phyloP scores from a whole-genome alignment of 2,888 invertebrate species.

The Eumerus sabulonum region DNA sequence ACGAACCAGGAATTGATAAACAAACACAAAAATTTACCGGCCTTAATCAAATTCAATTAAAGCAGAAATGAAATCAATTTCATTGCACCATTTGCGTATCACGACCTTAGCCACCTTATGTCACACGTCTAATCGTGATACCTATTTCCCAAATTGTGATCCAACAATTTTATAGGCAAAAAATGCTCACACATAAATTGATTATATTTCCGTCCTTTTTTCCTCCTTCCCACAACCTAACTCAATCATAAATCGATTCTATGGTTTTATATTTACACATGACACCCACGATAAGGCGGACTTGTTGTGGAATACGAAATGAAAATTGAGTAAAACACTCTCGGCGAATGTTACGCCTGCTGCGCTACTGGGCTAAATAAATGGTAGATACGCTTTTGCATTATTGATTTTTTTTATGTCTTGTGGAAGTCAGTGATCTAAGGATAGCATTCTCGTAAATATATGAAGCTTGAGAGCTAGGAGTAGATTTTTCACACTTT shows the following conservation, averaged over 20 bases:
- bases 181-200: slow-evolving; percentile 39
- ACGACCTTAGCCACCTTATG: too few species aligned
- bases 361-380: slow-evolving; percentile 50
- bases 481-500: too few species aligned
- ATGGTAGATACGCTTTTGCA: slow-evolving; percentile 25
- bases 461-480: neutral
- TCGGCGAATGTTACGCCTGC: slow-evolving; percentile 45
- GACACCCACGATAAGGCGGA: slow-evolving; percentile 16
- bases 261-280: slow-evolving; percentile 29
- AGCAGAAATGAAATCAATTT: too few species aligned
- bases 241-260: slow-evolving; percentile 40
- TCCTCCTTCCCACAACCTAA: slow-evolving; percentile 14
- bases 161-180: slow-evolving; percentile 28
- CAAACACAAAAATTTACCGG: too few species aligned
- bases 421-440: neutral
- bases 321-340: slow-evolving; percentile 54
- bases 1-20: too few species aligned
- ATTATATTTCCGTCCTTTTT: slow-evolving; percentile 32
- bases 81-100: too few species aligned
- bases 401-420: slow-evolving; percentile 43
- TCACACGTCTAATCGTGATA: slow-evolving; percentile 15
- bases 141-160: slow-evolving; percentile 45
- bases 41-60: too few species aligned
- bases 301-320: neutral
- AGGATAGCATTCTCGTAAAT: neutral